Percentiles rank a stretch among this genome's conserved stretches.
phyloP scores from a whole-genome alignment of 2,888 invertebrate genomes.

The Lithophane ornitopus region DNA sequence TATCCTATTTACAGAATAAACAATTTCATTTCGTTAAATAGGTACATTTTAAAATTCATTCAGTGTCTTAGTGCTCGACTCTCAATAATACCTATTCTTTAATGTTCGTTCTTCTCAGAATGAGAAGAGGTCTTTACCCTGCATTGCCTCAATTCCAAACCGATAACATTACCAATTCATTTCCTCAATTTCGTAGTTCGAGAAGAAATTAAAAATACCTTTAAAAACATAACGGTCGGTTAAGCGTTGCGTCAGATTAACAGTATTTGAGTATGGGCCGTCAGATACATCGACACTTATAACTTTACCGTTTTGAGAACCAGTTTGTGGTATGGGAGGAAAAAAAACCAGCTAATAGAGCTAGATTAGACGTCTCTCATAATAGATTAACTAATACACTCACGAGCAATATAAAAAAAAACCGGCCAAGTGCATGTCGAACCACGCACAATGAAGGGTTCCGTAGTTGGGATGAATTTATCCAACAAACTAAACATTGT shows the following conservation, averaged over 20 bases:
- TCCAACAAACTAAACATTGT: no score
- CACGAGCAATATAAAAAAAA: no score
- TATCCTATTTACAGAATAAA: no score
- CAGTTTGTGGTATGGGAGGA: constrained; percentile 1
- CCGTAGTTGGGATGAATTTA: no score
- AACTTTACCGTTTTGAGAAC: constrained; percentile 47
- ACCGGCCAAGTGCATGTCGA: no score
- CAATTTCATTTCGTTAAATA: no score
- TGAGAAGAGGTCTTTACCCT: not conserved
- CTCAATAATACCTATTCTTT: no score
- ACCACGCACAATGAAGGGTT: no score
- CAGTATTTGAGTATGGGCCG: constrained; percentile 26
- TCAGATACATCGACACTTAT: not conserved
- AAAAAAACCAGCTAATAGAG: not conserved
- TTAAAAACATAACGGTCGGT: constrained; percentile 40
- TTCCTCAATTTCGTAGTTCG: constrained; percentile 5
- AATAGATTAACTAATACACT: no score
- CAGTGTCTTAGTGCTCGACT: no score
- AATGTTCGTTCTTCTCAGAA: not conserved
- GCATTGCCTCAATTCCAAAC: not conserved
- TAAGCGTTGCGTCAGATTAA: constrained; percentile 33
- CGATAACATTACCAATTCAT: not conserved
- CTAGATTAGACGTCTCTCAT: not conserved
- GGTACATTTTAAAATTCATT: no score
- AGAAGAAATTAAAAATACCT: constrained; percentile 16